Base-by-base conservation (phyloP, 2,888 invertebrate genomes). In the Isoperla grammatica region DNA sequence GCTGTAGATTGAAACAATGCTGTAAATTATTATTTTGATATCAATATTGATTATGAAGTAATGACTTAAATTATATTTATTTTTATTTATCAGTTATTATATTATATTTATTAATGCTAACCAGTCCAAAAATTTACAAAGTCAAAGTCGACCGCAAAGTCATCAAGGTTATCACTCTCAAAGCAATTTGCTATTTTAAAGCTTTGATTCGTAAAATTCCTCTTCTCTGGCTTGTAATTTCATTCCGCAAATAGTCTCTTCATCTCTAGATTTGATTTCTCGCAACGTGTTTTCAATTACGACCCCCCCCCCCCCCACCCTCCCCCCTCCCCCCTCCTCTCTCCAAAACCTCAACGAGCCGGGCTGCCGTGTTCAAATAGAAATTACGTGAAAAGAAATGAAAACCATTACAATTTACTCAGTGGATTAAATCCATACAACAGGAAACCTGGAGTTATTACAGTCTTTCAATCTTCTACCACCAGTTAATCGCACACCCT, bases 351-450 rank as follows among this genome's bases (percentile, higher is more conserved):
- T 5, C 15, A 45, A 45, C 45, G 15, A 6, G 17, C 45, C n/a
- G 11, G 2, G 49, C 29, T 2, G 29, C 15, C 49, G 2, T 29
- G 49, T 49, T 49, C 49, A 49, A 49, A 49, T 23, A 29, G 29
- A 49, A 49, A 49, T 49, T 29, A 49, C 35, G 29, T 8, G 15
- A n/a, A 29, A 49, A 49, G 49, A 49, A 49, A 49, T 49, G 49
- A 49, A 49, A 29, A 23, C 49, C 49, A 49, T 49, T 29, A 29
- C 49, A 49, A 23, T 49, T 49, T 49, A 29, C 29, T n/a, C 15
- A 22, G n/a, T 15, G 15, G 45, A 11, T 22, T 15, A 46, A 29
- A 49, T 29, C 29, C 29, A 29, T 8, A 4, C 29, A 29, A 29
- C 29, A 29, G 29, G 8, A 49, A 49, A 15, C 29, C 46, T 5